Conservation (phyloP, 1,140 invertebrate species). For the Chrysomallon squamiferum region DNA sequence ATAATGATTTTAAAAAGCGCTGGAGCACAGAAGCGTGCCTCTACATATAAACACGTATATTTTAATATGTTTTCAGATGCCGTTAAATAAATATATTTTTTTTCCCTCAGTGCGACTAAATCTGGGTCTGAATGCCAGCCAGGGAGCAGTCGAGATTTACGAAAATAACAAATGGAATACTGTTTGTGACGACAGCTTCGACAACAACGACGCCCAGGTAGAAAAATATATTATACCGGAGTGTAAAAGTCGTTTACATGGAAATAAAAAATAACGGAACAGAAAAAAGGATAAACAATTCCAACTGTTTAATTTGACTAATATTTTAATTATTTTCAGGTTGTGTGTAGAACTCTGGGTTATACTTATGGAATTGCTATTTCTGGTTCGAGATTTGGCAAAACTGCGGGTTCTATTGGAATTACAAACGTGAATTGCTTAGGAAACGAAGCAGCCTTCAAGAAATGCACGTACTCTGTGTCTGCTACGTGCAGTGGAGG, state of each 20-base stretch:
- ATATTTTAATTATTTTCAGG: slow-evolving; percentile 8
- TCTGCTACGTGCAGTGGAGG: slow-evolving; percentile 19
- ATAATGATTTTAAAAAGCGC: too few species aligned
- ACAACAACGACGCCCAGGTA: slow-evolving; percentile 26
- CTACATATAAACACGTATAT: neutral
- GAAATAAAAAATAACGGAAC: slow-evolving; percentile 29
- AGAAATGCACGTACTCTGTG: slow-evolving; percentile 21
- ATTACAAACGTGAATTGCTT: slow-evolving; percentile 29
- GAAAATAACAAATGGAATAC: slow-evolving; percentile 34
- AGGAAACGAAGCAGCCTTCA: slow-evolving; percentile 31
- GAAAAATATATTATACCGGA: slow-evolving; percentile 24
- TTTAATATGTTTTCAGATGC: neutral
- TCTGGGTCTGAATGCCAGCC: slow-evolving; percentile 27
- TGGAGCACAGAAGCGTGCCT: neutral
- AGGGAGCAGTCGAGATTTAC: slow-evolving; percentile 46
- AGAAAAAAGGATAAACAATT: slow-evolving; percentile 48
- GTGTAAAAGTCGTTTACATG: slow-evolving; percentile 31
- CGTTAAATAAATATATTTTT: neutral
- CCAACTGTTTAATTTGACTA: slow-evolving; percentile 31
- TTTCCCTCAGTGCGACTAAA: slow-evolving; percentile 37
- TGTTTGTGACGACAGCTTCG: slow-evolving; percentile 44
- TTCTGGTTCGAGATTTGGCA: slow-evolving; percentile 33
- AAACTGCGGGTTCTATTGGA: slow-evolving; percentile 14
- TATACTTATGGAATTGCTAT: slow-evolving; percentile 38
- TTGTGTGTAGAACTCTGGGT: slow-evolving; percentile 32